phyloP scores from a whole-genome alignment of 1,140 invertebrate species.

The Coptotermes formosanus region DNA sequence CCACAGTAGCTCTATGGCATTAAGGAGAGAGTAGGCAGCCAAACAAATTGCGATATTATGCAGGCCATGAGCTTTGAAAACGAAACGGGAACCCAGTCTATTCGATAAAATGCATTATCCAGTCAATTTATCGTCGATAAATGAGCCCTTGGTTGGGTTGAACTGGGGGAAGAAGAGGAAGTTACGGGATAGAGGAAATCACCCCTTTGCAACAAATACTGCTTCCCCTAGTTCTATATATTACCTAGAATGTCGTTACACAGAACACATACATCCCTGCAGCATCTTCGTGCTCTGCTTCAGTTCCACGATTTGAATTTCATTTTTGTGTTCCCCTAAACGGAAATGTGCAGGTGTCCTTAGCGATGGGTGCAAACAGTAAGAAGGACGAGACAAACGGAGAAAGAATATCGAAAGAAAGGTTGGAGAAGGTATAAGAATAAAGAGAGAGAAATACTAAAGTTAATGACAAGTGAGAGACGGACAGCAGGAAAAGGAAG shows the following conservation, averaged over 20 bases:
- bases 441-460: too few species aligned
- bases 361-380: too few species aligned
- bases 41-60: constrained; percentile 35
- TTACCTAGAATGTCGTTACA: neutral
- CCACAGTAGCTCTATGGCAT: neutral
- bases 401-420: too few species aligned
- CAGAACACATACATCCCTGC: neutral
- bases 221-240: neutral
- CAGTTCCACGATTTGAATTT: neutral
- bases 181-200: constrained; percentile 3
- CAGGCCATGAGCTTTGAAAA: constrained; percentile 26
- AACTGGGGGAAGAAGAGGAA: neutral
- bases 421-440: too few species aligned
- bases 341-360: too few species aligned
- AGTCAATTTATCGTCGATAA: constrained; percentile 35
- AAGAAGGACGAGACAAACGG: too few species aligned
- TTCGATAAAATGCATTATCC: constrained; percentile 35
- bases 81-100: constrained; percentile 25
- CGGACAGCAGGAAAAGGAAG: too few species aligned
- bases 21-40: constrained; percentile 21
- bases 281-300: neutral
- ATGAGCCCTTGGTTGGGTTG: constrained; percentile 19
- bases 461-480: too few species aligned
- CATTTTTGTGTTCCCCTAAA: neutral
- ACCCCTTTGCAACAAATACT: constrained; percentile 6